phyloP scores from a whole-genome alignment of 1,140 invertebrate genomes.

The Macrosteles quadrilineatus region DNA sequence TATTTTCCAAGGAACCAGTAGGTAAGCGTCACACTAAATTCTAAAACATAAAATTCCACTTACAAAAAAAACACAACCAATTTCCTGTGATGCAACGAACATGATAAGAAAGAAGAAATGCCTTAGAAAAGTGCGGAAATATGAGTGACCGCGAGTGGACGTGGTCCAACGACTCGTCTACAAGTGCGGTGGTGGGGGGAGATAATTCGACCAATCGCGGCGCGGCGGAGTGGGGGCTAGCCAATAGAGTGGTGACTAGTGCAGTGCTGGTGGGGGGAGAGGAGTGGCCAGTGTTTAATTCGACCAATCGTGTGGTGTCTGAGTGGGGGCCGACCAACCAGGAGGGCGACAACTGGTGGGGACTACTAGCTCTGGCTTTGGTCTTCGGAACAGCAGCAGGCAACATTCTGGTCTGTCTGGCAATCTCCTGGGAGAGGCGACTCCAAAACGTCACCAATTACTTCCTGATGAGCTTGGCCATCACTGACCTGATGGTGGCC shows the following conservation, averaged over 20 bases:
- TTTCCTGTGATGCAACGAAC: background rate
- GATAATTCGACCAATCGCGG: background rate
- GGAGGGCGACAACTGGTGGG: constrained; percentile 58
- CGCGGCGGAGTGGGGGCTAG: background rate
- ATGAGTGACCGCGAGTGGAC: constrained; percentile 19
- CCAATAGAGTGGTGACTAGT: background rate
- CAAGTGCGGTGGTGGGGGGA: background rate
- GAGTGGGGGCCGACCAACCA: constrained; percentile 8
- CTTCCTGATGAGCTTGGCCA: constrained; percentile 92
- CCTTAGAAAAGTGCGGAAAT: background rate
- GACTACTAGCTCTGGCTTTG: constrained; percentile 71
- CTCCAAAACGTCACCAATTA: constrained; percentile 96
- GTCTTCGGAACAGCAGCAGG: constrained; percentile 87
- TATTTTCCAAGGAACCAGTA: too few relatives aligned
- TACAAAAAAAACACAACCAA: background rate
- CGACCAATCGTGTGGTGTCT: background rate
- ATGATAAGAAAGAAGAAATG: constrained; percentile 23
- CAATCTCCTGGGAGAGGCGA: constrained; percentile 82
- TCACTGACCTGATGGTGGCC: constrained; percentile 93
- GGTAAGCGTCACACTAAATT: background rate
- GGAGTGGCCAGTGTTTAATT: constrained; percentile 2
- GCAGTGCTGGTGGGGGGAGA: constrained; percentile 23
- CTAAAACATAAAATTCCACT: background rate
- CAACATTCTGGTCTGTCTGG: constrained; percentile 91
- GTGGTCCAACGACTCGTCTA: constrained; percentile 1